Evolutionary conservation across 2,888 invertebrate genomes (phyloP), one percentile per base, ranked within the genome.

Genomic region (Corbicula japonica): DNA sequence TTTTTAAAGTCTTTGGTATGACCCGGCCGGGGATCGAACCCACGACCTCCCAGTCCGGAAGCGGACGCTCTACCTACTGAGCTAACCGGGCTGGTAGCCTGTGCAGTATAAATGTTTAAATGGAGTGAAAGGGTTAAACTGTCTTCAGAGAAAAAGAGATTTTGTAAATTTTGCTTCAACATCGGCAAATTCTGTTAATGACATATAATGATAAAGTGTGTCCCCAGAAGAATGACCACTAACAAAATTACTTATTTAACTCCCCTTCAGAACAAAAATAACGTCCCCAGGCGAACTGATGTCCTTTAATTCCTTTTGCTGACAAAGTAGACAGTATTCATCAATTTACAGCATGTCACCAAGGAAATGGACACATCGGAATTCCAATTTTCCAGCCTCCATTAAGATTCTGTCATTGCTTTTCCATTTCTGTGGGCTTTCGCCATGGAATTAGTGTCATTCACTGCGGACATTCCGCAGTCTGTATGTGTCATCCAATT

Each of bases 401-500:
- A n/a, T 63, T 35, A 63, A 63, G 35, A 50, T 35, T 28, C 48
- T 35, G 63, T 50, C 50, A 50, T 63, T 50, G 34, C 50, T 23
- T 32, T n/a, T 63, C 48, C 12, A 54, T 54, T 54, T 54, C 46
- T 6, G 30, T 54, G 28, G 28, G 50, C 26, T 50, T 8, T 50
- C n/a, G 48, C n/a, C 23, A 34, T 48, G 34, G 62, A 48, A 63
- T 63, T 32, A 48, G 2, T 50, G 26, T 50, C 21, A 50, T 23
- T 50, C 23, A 6, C 54, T 21, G 26, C 18, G 23, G 50, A 50
- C 35, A 23, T 50, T 21, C 50, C 23, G 34, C 34, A 63, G 48
- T 50, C 34, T 63, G 35, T 38, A 50, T 50, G 26, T 63, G 63
- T 63, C 63, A 63, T 50, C 63, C 35, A n/a, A 50, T 23, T 38